Evolutionary conservation across 2,113 vertebrate species (phyloP).

Genomic region (Dasypus novemcinctus): DNA sequence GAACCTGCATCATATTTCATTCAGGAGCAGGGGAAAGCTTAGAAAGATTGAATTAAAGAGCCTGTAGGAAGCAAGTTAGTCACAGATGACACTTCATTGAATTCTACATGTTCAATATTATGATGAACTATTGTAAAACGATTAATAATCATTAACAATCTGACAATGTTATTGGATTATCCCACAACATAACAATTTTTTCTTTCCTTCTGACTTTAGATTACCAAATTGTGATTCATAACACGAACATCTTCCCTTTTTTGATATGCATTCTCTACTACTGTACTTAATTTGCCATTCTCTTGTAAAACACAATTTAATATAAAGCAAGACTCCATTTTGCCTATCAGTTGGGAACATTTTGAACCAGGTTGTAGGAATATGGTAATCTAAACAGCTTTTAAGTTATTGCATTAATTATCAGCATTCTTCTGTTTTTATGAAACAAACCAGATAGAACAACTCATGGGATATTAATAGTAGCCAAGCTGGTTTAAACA

Average conservation of each 20-base stretch:
- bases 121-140: background rate
- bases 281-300: background rate
- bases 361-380: background rate
- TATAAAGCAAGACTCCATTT: background rate
- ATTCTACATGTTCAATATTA: background rate
- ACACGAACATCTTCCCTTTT: background rate
- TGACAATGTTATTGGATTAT: background rate
- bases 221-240: background rate
- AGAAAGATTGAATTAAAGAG: background rate
- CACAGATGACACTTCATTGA: background rate
- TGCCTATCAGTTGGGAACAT: background rate
- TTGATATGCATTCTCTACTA: background rate
- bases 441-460: slow-evolving; percentile 52
- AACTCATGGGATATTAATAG: slow-evolving; percentile 59
- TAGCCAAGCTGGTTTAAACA: slow-evolving; percentile 66
- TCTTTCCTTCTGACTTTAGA: background rate
- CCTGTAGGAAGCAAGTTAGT: background rate
- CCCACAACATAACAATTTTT: background rate
- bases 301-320: slow-evolving; percentile 14
- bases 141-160: background rate
- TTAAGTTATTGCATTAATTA: background rate
- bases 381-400: background rate
- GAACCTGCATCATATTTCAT: background rate
- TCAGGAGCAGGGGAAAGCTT: background rate
- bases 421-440: background rate